These are phyloP conservation scores for Cantharis lateralis DNA, from an alignment of 2,888 invertebrate genomes.

Conservation along the genomic window DNA sequence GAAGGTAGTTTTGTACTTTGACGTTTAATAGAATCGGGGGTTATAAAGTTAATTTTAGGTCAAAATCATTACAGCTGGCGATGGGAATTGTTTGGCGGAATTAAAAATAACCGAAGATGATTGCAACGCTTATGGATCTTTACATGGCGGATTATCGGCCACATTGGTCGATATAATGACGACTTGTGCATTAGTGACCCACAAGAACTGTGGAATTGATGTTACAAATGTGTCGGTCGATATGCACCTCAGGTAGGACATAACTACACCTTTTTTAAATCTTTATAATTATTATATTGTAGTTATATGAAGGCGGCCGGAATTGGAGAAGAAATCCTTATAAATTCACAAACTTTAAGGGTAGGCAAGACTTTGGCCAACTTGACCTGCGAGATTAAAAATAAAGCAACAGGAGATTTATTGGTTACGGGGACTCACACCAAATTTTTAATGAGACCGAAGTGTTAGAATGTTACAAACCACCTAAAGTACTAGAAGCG, in stretches of 20 bases:
- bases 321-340: constrained; percentile 76
- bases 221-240: not conserved
- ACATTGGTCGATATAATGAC: constrained; percentile 71
- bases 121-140: constrained; percentile 71
- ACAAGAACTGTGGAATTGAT: not conserved
- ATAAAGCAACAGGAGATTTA: constrained; percentile 72
- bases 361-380: constrained; percentile 82
- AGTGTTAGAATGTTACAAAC: not conserved
- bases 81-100: constrained; percentile 59
- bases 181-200: not conserved
- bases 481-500: no score
- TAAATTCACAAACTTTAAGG: constrained; percentile 78
- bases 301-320: constrained; percentile 79
- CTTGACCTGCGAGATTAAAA: constrained; percentile 76
- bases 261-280: not conserved
- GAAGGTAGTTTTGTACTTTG: not conserved
- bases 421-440: constrained; percentile 86
- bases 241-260: constrained; percentile 56
- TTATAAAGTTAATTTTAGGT: not conserved
- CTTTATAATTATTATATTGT: constrained; percentile 46
- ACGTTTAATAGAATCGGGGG: not conserved
- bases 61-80: not conserved
- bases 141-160: constrained; percentile 87
- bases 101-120: constrained; percentile 75
- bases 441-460: constrained; percentile 61